phyloP scores from a whole-genome alignment of 2,113 vertebrate genomes.

The Triplophysa siluroides region DNA sequence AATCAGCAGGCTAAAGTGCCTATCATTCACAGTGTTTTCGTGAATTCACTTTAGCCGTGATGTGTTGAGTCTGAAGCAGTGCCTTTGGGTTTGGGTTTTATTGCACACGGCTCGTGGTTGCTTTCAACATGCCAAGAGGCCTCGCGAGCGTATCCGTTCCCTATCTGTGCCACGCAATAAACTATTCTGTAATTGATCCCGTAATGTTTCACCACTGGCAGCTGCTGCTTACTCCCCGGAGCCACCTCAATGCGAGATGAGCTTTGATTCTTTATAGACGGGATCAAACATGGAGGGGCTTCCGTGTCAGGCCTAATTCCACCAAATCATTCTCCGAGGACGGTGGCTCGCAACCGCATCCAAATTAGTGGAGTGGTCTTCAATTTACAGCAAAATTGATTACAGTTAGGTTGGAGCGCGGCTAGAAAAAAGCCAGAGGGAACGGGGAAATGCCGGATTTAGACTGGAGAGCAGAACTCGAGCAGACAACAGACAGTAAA shows the following conservation, averaged over 20 bases:
- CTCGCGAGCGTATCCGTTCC: slow-evolving; percentile 33
- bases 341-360: neutral
- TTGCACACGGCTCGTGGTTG: slow-evolving; percentile 40
- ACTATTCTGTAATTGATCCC: slow-evolving; percentile 42
- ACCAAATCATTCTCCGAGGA: slow-evolving; percentile 43
- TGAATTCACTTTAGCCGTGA: slow-evolving; percentile 65
- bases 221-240: slow-evolving; percentile 31
- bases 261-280: slow-evolving; percentile 37
- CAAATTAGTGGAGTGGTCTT: slow-evolving; percentile 45
- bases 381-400: slow-evolving; percentile 50
- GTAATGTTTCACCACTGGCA: slow-evolving; percentile 17
- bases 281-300: slow-evolving; percentile 36
- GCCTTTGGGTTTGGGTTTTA: slow-evolving; percentile 55
- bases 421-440: slow-evolving; percentile 21
- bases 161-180: slow-evolving; percentile 57
- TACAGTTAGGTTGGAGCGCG: slow-evolving; percentile 23
- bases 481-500: neutral
- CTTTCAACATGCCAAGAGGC: slow-evolving; percentile 50
- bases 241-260: slow-evolving; percentile 42
- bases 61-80: slow-evolving; percentile 55
- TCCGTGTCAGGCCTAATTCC: slow-evolving; percentile 23
- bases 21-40: slow-evolving; percentile 61
- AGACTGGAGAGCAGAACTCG: neutral
- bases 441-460: slow-evolving; percentile 5
- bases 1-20: slow-evolving; percentile 69